phyloP scores from a whole-genome alignment of 2,797 vertebrate genomes.

The Enteromius argenteus region DNA sequence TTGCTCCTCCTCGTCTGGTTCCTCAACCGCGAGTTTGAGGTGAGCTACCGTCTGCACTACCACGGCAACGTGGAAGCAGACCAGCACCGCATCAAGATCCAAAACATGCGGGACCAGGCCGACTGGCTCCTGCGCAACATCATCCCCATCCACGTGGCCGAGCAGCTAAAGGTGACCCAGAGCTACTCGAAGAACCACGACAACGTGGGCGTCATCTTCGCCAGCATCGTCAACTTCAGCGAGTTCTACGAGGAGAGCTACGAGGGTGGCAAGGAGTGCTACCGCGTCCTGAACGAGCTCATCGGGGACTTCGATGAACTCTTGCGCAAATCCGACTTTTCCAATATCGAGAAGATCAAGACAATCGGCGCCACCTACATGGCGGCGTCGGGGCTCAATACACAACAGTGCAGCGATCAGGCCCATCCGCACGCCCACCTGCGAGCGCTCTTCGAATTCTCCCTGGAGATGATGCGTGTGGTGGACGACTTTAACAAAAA shows the following conservation, averaged over 20 bases:
- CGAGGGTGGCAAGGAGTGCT: conserved; percentile 96
- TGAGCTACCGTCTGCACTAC: conserved; percentile 97
- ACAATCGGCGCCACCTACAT: conserved; percentile 98
- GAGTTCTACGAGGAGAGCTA: conserved; percentile 99
- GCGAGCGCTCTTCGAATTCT: conserved; percentile 92
- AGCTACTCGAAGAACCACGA: conserved; percentile 98
- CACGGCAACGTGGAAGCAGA: conserved; percentile 94
- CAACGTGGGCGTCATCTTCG: conserved; percentile 93
- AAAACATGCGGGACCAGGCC: conserved; percentile 95
- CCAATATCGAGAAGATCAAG: conserved; percentile 96
- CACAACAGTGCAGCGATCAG: conserved; percentile 71
- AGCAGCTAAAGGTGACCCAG: conserved; percentile 97
- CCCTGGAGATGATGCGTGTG: conserved; percentile 96
- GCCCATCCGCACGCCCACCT: conserved; percentile 87
- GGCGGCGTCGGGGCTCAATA: conserved; percentile 92
- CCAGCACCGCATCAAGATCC: conserved; percentile 94
- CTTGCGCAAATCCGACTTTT: conserved; percentile 86
- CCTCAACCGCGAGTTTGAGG: conserved; percentile 95
- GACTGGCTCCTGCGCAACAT: conserved; percentile 97
- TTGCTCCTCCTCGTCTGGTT: conserved; percentile 96
- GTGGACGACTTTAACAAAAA: conserved; percentile 98
- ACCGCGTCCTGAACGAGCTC: conserved; percentile 94
- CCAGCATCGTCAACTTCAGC: conserved; percentile 98
- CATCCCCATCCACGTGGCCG: conserved; percentile 95
- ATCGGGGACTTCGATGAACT: conserved; percentile 97